Conservation (phyloP, 2,888 invertebrate species). For the Ornithoptera alexandrae region DNA sequence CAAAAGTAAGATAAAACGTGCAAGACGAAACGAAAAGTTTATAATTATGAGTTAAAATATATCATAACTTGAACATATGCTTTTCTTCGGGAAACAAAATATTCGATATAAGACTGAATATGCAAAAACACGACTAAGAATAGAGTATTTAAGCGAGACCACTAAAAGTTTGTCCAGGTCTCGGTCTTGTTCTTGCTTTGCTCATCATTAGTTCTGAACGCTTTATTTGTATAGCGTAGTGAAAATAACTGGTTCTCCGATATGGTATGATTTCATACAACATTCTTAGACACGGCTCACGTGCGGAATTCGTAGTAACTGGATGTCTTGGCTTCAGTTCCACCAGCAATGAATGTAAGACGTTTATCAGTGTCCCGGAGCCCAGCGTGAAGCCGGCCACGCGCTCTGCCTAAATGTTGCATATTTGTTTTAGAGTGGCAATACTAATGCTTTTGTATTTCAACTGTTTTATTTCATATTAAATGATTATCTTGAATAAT, state of each 20-base stretch:
- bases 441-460: conserved; percentile 26
- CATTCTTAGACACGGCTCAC: conserved; percentile 16
- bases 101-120: too few relatives aligned
- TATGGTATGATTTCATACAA: conserved; percentile 6
- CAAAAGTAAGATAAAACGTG: too few relatives aligned
- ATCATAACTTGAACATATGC: too few relatives aligned
- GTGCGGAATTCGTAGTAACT: conserved; percentile 17
- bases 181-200: too few relatives aligned
- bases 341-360: conserved; percentile 24
- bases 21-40: too few relatives aligned
- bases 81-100: too few relatives aligned
- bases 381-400: conserved; percentile 29
- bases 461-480: conserved; percentile 18
- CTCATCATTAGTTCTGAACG: too few relatives aligned
- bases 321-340: conserved; percentile 26
- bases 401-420: conserved; percentile 29
- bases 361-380: conserved; percentile 24
- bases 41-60: too few relatives aligned
- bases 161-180: too few relatives aligned
- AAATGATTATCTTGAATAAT: too few relatives aligned
- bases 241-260: conserved; percentile 11
- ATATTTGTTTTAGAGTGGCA: conserved; percentile 29
- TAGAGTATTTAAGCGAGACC: too few relatives aligned
- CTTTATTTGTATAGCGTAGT: not conserved
- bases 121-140: too few relatives aligned